Percentiles rank a stretch among this genome's conserved stretches.
phyloP scores from a whole-genome alignment of 2,113 vertebrate species.

The Syngnathus floridae region DNA sequence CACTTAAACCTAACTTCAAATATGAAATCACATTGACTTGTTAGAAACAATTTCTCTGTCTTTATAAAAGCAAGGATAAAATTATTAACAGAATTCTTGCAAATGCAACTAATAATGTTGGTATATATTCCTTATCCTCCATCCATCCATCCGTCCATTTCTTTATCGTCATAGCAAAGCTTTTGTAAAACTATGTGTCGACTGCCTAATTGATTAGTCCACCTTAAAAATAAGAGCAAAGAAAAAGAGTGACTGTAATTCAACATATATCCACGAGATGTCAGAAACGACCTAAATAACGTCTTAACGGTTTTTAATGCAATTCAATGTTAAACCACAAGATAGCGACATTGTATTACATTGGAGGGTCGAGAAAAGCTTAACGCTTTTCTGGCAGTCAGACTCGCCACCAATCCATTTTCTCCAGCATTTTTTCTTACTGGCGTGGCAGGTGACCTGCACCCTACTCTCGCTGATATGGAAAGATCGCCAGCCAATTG shows the following conservation, averaged over 20 bases:
- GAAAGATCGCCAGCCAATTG: no score
- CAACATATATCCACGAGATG: slow-evolving; percentile 38
- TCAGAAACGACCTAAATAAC: slow-evolving; percentile 10
- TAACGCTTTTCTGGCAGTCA: neutral
- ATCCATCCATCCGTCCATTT: neutral
- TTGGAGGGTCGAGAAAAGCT: neutral
- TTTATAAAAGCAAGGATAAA: neutral
- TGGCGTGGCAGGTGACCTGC: no score
- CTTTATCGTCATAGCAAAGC: neutral
- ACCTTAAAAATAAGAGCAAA: slow-evolving; percentile 57
- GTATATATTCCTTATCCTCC: no score
- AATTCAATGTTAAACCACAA: neutral
- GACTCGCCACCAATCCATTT: no score
- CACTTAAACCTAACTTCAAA: neutral
- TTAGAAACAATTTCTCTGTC: neutral
- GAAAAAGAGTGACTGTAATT: slow-evolving; percentile 1
- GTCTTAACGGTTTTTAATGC: neutral
- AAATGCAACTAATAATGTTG: neutral
- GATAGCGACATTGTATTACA: slow-evolving; percentile 35
- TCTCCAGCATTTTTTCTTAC: no score
- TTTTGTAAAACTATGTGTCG: neutral
- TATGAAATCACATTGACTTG: no score
- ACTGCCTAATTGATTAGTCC: slow-evolving; percentile 12
- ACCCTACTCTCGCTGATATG: no score
- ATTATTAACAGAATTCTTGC: no score